These are phyloP conservation scores for Pica pica DNA, from an alignment of 2,113 vertebrate species.

Conservation along the genomic window DNA sequence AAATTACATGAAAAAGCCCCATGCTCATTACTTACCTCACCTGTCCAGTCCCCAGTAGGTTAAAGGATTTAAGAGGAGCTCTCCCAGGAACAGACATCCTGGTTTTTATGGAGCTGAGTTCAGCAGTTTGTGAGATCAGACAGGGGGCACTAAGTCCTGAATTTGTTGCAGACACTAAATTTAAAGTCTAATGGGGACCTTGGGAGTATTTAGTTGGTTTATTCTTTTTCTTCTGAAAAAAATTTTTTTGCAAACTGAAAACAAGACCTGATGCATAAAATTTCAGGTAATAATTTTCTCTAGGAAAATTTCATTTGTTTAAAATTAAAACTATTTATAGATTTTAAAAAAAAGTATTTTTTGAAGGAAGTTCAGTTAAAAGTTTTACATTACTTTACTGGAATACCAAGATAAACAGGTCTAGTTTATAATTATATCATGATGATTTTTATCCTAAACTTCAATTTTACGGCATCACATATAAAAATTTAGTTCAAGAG, in stretches of 20 bases:
- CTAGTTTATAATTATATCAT: background rate
- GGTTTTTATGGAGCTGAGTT: constrained; percentile 5
- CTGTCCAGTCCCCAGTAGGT: background rate
- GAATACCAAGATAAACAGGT: background rate
- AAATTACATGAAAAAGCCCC: background rate
- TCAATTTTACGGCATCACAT: background rate
- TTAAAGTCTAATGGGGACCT: constrained; percentile 2
- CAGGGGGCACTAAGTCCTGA: background rate
- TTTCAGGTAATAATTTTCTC: background rate
- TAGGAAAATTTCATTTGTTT: background rate
- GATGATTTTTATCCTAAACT: background rate
- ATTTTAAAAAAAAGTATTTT: background rate
- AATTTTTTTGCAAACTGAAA: background rate
- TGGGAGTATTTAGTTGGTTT: background rate
- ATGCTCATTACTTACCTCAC: background rate
- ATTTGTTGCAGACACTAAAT: constrained; percentile 31
- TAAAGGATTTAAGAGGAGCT: constrained; percentile 22
- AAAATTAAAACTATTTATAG: background rate
- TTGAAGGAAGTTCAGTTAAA: background rate
- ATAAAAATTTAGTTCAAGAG: background rate
- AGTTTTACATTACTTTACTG: background rate
- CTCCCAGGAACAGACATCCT: background rate
- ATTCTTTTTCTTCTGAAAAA: background rate
- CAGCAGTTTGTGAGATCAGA: constrained; percentile 24
- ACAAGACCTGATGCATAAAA: background rate